Evolutionary conservation across 2,888 invertebrate species (phyloP), one percentile per base, ranked within the genome.

Genomic region (Cataglyphis livida): DNA sequence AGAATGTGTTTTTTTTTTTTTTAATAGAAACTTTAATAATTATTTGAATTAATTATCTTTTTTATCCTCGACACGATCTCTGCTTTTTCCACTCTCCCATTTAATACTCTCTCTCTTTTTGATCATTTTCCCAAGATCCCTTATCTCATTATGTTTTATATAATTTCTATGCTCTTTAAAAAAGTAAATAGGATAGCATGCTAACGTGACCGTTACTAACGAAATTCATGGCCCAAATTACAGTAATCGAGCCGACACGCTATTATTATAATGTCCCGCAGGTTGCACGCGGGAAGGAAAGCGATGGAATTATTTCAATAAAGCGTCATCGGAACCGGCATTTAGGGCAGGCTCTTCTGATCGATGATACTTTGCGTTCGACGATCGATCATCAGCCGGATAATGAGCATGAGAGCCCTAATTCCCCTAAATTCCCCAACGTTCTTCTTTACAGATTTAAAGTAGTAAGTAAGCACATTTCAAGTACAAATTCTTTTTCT

Each of bases 281-380:
- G 28, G 15, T 32, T 12, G 41, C 32, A 12, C 21, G 21, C 18
- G 51, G 28, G 54, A 78, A 61, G 62, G 28, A 51, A 64, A 78
- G 44, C 62, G 89, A 84, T 68, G 81, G 73, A 89, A 79, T 88
- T 84, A 88, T 87, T 86, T 87, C 89, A 86, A 88, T 88, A 87
- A 88, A 89, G 44, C 73, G 88, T 87, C 85, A 88, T 82, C 76
- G 54, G 68, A 85, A 84, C 87, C 85, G 28, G 62, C 73, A 70
- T 61, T 88, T 88, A 86, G n/a, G 41, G 44, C 79, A 54, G 21
- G 70, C 57, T 81, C 68, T 21, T 48, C 65, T 70, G 86, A 85
- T 83, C 84, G n/a, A n/a, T 44, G 64, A 66, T 87, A 87, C 82
- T 70, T 15, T 57, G 54, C 62, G 83, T 86, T 84, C 68, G 75